These are phyloP conservation scores for Tenthredo scrophulariae DNA, from an alignment of 2,888 invertebrate genomes.

Conservation along the genomic window DNA sequence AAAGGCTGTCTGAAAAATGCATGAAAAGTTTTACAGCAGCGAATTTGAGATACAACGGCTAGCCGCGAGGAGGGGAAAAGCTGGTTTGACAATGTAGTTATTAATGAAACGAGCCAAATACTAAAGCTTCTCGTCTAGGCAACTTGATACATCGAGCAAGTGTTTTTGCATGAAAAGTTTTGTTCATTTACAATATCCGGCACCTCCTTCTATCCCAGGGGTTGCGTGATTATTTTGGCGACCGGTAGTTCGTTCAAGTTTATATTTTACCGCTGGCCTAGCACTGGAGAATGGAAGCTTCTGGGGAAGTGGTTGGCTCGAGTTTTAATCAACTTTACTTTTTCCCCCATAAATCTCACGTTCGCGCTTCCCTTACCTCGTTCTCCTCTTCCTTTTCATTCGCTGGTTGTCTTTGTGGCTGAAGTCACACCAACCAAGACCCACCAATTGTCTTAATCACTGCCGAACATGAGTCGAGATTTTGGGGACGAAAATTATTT, in stretches of 20 bases:
- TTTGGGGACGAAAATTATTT: neutral
- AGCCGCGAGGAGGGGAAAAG: neutral
- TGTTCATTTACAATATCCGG: constrained; percentile 62
- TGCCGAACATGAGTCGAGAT: neutral
- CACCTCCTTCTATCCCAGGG: neutral
- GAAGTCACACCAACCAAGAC: neutral
- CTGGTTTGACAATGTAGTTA: constrained; percentile 63
- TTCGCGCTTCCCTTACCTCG: constrained; percentile 54
- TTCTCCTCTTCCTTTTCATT: neutral
- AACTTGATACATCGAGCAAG: constrained; percentile 58
- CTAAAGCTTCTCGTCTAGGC: constrained; percentile 15
- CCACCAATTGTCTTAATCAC: constrained; percentile 32
- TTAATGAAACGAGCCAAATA: constrained; percentile 59
- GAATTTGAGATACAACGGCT: constrained; percentile 46
- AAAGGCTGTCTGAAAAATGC: constrained; percentile 57
- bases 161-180: constrained; percentile 64
- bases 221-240: constrained; percentile 45
- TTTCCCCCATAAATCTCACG: constrained; percentile 66
- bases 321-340: constrained; percentile 67
- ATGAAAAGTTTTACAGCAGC: constrained; percentile 56
- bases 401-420: constrained; percentile 19
- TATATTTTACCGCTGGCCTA: constrained; percentile 40
- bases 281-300: constrained; percentile 20
- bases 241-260: constrained; percentile 50
- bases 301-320: constrained; percentile 47